Conservation (phyloP, 2,113 vertebrate genomes). For the Perccottus glenii region DNA sequence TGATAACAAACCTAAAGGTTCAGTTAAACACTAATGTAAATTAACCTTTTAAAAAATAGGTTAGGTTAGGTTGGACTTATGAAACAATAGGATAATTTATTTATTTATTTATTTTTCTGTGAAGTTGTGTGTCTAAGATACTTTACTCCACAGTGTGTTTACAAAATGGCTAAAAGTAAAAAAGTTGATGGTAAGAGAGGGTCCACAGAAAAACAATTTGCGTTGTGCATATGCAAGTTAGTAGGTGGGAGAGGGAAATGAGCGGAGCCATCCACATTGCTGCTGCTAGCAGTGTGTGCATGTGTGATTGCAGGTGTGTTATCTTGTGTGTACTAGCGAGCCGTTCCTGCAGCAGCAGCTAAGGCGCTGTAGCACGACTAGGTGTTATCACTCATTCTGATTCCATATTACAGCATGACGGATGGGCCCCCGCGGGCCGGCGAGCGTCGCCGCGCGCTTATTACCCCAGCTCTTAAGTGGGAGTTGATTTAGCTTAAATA, state of each 20-base stretch:
- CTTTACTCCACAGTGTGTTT: neutral
- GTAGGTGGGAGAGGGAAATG: constrained; percentile 57
- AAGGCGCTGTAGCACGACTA: constrained; percentile 77
- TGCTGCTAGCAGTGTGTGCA: constrained; percentile 59
- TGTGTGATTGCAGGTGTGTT: constrained; percentile 42
- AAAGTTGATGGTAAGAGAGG: neutral
- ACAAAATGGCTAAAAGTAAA: constrained; percentile 21
- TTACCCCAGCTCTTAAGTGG: constrained; percentile 91
- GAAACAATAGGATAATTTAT: too few relatives aligned
- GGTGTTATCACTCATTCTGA: constrained; percentile 92
- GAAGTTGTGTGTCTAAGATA: too few relatives aligned
- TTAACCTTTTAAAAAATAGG: neutral
- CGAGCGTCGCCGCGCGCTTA: constrained; percentile 83
- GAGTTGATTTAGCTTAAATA: constrained; percentile 95
- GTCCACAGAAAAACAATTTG: constrained; percentile 67
- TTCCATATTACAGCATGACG: constrained; percentile 92
- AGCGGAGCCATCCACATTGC: constrained; percentile 65
- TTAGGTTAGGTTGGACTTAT: too few relatives aligned
- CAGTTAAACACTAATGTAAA: constrained; percentile 4
- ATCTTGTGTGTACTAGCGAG: constrained; percentile 32
- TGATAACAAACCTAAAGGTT: neutral
- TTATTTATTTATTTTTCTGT: too few relatives aligned
- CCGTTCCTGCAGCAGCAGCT: constrained; percentile 63
- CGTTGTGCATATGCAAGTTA: constrained; percentile 59
- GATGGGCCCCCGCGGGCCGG: constrained; percentile 90